Evolutionary conservation across 2,888 invertebrate species (phyloP), one percentile per base, ranked within the genome.

Genomic region (Ypsolopha scabrella): DNA sequence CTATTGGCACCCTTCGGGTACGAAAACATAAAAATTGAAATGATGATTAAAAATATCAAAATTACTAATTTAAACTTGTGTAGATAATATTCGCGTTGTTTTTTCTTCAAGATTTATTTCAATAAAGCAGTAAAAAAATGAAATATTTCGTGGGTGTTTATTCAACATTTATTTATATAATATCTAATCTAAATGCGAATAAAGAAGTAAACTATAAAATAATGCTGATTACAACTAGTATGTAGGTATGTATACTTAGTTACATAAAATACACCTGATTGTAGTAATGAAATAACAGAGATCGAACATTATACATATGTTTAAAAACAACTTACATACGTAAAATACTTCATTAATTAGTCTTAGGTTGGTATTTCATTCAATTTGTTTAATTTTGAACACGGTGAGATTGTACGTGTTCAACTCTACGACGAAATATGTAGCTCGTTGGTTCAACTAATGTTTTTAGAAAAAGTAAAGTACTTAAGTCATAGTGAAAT

Each of bases 91-190:
- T n/a, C n/a, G n/a, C n/a, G n/a, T 46, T 48, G 33, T 41, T n/a
- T 7, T 11, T 39, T 11, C 9, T 39, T 2, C 2, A n/a, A 39
- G 9, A 6, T 11, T n/a, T 9, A 39, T 11, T 39, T 39, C 1
- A n/a, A 3, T 9, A 9, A 39, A 39, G n/a, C 11, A 95, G 62
- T 94, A 94, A 69, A 94, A 94, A 37, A 9, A n/a, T 37, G 3
- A 43, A 9, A 43, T 8, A 6, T 13, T 0, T 14, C 24, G 8
- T 13, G 13, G 43, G 11, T 43, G 13, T 43, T 65, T 61, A 74
- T 71, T 64, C 24, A 76, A 78, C 74, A 75, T 80, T 78, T 80
- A 80, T 78, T 79, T 70, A 68, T 79, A 79, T 75, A 75, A 64
- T 69, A 74, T 64, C 70, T 73, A 72, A 13, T 41, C 41, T 41